These are phyloP conservation scores for Acromyrmex heyeri DNA, from an alignment of 1,140 invertebrate genomes.

Conservation along the genomic window DNA sequence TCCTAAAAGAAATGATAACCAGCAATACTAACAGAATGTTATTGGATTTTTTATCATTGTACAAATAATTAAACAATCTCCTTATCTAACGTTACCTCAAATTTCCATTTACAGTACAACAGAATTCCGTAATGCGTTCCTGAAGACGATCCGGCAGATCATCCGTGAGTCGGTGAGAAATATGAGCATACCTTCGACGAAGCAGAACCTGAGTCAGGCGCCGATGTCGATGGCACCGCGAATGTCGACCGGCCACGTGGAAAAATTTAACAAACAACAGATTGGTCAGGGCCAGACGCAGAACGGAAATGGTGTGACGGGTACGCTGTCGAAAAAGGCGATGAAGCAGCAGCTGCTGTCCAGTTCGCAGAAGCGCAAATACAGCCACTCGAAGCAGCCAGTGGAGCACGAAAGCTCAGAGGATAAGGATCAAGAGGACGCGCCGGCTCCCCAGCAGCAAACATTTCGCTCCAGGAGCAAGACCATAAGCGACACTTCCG, in stretches of 20 bases:
- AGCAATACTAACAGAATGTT: too few relatives aligned
- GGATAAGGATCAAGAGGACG: constrained; percentile 83
- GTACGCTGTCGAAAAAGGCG: constrained; percentile 83
- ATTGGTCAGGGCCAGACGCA: constrained; percentile 67
- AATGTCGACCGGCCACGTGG: constrained; percentile 83
- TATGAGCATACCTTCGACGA: constrained; percentile 96
- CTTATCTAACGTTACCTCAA: neutral
- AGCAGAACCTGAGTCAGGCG: constrained; percentile 86
- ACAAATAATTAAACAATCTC: neutral
- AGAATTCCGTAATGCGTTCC: constrained; percentile 98
- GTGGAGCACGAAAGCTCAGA: constrained; percentile 92
- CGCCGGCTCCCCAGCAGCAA: constrained; percentile 81
- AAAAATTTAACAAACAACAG: constrained; percentile 82
- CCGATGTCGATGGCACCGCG: constrained; percentile 83
- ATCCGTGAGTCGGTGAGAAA: constrained; percentile 98
- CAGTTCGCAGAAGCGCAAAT: constrained; percentile 92
- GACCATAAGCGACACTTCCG: constrained; percentile 94
- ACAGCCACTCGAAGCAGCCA: constrained; percentile 95
- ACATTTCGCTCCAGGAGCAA: constrained; percentile 94
- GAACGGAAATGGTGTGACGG: constrained; percentile 80
- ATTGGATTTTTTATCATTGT: neutral
- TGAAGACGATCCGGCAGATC: constrained; percentile 98
- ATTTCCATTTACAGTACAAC: constrained; percentile 90
- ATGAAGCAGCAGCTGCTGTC: constrained; percentile 88
- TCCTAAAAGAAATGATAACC: too few relatives aligned